These are phyloP conservation scores for Brienomyrus brachyistius DNA, from an alignment of 2,113 vertebrate genomes.

Conservation along the genomic window DNA sequence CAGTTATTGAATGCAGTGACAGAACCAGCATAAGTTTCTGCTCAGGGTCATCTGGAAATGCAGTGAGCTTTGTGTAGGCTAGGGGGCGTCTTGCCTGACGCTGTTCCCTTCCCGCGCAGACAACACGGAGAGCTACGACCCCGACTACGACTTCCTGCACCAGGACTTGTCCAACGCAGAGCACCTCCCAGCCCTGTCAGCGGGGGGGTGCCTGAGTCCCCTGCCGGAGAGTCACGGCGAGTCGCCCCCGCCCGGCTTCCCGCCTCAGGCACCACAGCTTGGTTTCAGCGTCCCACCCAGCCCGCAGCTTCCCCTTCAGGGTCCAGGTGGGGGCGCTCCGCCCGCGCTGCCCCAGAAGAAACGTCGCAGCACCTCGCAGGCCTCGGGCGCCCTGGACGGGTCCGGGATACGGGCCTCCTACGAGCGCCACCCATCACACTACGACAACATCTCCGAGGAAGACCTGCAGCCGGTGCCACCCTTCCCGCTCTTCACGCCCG, in stretches of 20 bases:
- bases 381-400: constrained; percentile 51
- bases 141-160: constrained; percentile 95
- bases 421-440: constrained; percentile 84
- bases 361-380: constrained; percentile 70
- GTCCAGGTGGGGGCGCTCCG: constrained; percentile 52
- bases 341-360: constrained; percentile 93
- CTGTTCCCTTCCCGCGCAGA: constrained; percentile 55
- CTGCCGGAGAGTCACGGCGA: constrained; percentile 82
- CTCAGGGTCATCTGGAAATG: not conserved
- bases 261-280: constrained; percentile 53
- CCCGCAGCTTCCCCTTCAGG: constrained; percentile 43
- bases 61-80: not conserved
- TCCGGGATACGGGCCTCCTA: constrained; percentile 64
- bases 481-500: constrained; percentile 70
- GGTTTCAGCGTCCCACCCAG: constrained; percentile 64
- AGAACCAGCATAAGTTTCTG: not conserved
- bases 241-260: constrained; percentile 73
- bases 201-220: constrained; percentile 72
- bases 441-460: constrained; percentile 86
- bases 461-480: constrained; percentile 65
- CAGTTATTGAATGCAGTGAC: not conserved
- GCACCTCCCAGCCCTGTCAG: constrained; percentile 65
- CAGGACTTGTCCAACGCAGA: constrained; percentile 87
- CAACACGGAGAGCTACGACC: constrained; percentile 82
- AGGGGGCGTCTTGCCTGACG: not conserved